These are phyloP conservation scores for Scyliorhinus canicula DNA, from an alignment of 2,797 vertebrate genomes.

Conservation along the genomic window DNA sequence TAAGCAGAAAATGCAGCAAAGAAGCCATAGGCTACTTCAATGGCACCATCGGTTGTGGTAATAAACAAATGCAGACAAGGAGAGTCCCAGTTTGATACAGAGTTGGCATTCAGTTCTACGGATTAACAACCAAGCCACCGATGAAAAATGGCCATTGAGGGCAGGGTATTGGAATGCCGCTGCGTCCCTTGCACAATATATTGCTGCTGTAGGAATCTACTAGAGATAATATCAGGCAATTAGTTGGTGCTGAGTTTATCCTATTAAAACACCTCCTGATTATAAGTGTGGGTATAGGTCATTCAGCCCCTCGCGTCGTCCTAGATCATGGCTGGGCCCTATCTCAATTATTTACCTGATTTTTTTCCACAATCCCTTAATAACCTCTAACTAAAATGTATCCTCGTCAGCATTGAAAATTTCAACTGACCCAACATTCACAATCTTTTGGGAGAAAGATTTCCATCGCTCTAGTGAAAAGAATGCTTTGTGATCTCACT, in stretches of 20 bases:
- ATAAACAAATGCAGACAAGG: background rate
- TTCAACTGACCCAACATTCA: background rate
- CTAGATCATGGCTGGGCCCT: background rate
- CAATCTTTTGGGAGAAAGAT: background rate
- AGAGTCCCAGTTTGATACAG: background rate
- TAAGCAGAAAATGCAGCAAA: conserved; percentile 41
- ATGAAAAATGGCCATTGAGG: background rate
- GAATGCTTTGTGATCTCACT: background rate
- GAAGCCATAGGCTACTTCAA: conserved; percentile 1
- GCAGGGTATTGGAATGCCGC: background rate
- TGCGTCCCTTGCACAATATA: background rate
- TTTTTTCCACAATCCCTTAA: too few relatives aligned
- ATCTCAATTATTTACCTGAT: too few relatives aligned
- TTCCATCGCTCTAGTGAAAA: background rate
- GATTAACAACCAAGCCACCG: too few relatives aligned
- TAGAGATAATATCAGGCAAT: background rate
- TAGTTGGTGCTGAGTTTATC: background rate
- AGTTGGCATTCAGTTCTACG: too few relatives aligned
- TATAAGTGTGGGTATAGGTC: background rate
- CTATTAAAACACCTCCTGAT: background rate
- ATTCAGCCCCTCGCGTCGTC: background rate
- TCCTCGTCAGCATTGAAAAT: too few relatives aligned
- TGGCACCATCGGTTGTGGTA: background rate
- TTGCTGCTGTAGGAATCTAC: background rate
- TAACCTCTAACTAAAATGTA: too few relatives aligned